Percentiles rank a stretch among this genome's conserved stretches.
Conservation (phyloP, 2,113 vertebrate genomes). For the Trogon melanurus region DNA sequence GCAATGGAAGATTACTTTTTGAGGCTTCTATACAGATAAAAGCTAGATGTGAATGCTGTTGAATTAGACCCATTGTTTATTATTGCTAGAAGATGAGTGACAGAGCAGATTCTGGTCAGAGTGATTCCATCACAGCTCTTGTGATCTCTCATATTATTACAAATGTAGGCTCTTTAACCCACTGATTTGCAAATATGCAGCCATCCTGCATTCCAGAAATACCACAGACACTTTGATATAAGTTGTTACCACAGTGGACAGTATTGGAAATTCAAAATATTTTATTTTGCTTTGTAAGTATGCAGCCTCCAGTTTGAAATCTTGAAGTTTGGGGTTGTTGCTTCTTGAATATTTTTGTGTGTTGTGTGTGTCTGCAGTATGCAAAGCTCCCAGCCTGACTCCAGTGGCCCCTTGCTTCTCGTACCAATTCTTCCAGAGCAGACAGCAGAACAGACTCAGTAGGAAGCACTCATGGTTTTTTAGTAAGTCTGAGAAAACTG, state of each 20-base stretch:
- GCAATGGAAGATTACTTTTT: conserved; percentile 60
- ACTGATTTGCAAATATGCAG: conserved; percentile 22
- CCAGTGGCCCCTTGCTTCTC: neutral
- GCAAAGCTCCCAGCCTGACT: neutral
- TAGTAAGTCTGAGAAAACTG: neutral
- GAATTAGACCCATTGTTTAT: conserved; percentile 43
- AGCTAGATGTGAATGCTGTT: conserved; percentile 22
- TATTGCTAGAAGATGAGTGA: conserved; percentile 52
- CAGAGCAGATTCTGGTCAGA: conserved; percentile 44
- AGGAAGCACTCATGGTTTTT: neutral
- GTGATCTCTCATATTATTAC: neutral
- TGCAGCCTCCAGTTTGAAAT: neutral
- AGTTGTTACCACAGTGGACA: neutral
- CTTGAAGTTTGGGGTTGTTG: neutral
- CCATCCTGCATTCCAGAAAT: neutral
- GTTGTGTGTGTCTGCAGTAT: neutral
- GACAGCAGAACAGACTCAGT: neutral
- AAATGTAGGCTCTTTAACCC: neutral
- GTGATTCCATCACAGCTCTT: neutral
- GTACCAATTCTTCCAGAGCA: neutral
- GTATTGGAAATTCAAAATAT: neutral
- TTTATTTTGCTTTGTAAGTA: neutral
- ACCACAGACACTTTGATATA: neutral
- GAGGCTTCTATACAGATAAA: conserved; percentile 45
- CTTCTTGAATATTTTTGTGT: neutral